Evolutionary conservation across 2,888 invertebrate species (phyloP), one percentile per base, ranked within the genome.

Genomic region (Gibbula magus): DNA sequence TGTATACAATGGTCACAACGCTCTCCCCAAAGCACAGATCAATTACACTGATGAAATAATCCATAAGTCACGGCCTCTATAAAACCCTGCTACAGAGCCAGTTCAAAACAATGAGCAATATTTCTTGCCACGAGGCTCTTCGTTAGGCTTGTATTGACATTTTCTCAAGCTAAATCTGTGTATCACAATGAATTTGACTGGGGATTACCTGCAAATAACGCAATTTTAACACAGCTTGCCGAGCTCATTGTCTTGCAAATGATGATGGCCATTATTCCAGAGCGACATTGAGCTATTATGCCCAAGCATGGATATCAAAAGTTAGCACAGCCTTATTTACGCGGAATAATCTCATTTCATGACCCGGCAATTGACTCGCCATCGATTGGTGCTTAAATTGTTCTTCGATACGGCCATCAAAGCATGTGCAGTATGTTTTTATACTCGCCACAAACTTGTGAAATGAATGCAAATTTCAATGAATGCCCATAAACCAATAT

Each of bases 401-500:
- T 39, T 70, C 70, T 70, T 70, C 70, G 35, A 70, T 70, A 70
- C 35, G 32, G 32, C 39, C 70, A 39, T 70, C 70, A 70, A 70
- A 70, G 39, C n/a, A 20, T 70, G 35, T 39, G 20, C 70, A 39
- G 70, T 70, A 70, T 70, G 35, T 70, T 70, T 70, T 70, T 70
- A 70, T 70, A 70, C 35, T 70, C 70, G 16, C 70, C 70, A 70
- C 32, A 39, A 70, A 39, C 70, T 70, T 70, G 70, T 70, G 70
- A 70, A 70, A 70, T 70, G 70, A 70, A 70, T 70, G 70, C 70
- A 70, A 70, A 70, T 70, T 70, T 70, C 39, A 32, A 39, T 32
- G 35, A 70, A 70, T 35, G 39, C 20, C 25, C 70, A 39, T 70
- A 32, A 70, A 70, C 70, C 70, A 70, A 70, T 70, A 70, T 70